These are phyloP conservation scores for Tinea pellionella DNA, from an alignment of 2,888 invertebrate genomes.

Conservation along the genomic window DNA sequence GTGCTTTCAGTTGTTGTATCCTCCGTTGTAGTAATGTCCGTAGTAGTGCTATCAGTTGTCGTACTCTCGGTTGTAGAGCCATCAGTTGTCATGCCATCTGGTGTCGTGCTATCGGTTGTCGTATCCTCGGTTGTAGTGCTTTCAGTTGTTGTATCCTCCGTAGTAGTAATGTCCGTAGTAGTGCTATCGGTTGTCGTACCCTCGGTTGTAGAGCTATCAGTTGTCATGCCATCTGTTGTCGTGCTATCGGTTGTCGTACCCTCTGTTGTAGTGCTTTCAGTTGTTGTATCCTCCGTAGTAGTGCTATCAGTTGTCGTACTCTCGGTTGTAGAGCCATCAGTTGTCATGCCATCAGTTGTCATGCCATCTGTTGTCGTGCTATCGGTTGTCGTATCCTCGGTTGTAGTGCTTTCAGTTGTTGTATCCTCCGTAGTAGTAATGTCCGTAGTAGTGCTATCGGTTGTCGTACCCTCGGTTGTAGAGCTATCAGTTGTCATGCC, in stretches of 20 bases:
- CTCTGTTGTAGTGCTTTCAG: background rate
- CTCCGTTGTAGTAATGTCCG: slow-evolving; percentile 4
- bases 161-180: slow-evolving; percentile 14
- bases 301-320: background rate
- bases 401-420: background rate
- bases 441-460: background rate
- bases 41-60: background rate
- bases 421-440: background rate
- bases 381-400: background rate
- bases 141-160: background rate
- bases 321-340: slow-evolving; percentile 4
- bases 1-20: slow-evolving; percentile 2
- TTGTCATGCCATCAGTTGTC: slow-evolving; percentile 4
- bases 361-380: background rate
- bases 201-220: slow-evolving; percentile 12
- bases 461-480: background rate
- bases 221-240: background rate
- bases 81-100: background rate
- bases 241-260: background rate
- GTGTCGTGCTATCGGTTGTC: background rate
- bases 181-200: slow-evolving; percentile 10
- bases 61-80: slow-evolving; percentile 4
- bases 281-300: background rate
- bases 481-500: background rate
- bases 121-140: background rate